Evolutionary conservation across 2,888 invertebrate species (phyloP).

Genomic region (Erebia epiphron): DNA sequence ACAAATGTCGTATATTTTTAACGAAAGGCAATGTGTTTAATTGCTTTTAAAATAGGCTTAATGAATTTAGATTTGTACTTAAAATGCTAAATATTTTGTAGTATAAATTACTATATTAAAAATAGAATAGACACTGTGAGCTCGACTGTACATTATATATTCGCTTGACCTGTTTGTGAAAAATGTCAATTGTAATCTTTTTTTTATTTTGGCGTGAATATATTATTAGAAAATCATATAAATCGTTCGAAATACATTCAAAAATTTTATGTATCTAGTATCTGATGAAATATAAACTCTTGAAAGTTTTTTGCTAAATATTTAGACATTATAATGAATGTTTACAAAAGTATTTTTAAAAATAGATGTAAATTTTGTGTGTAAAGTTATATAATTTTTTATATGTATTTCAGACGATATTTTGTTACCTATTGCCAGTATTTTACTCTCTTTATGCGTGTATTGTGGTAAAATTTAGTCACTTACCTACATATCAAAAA

Average conservation of each 20-base stretch:
- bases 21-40: conserved; percentile 52
- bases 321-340: conserved; percentile 23
- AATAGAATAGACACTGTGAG: conserved; percentile 50
- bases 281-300: neutral
- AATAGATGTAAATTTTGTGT: conserved; percentile 19
- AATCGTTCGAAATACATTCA: conserved; percentile 36
- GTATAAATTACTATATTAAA: conserved; percentile 29
- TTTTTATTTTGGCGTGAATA: conserved; percentile 28
- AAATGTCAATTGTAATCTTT: conserved; percentile 56
- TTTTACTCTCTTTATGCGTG: conserved; percentile 37
- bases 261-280: neutral
- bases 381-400: conserved; percentile 2
- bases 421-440: conserved; percentile 5
- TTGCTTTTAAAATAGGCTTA: conserved; percentile 60
- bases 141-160: conserved; percentile 57
- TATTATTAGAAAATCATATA: neutral
- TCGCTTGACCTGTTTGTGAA: conserved; percentile 37
- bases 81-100: conserved; percentile 41
- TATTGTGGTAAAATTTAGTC: conserved; percentile 44
- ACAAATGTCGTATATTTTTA: conserved; percentile 61
- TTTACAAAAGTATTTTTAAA: conserved; percentile 18
- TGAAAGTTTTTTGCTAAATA: conserved; percentile 13
- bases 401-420: conserved; percentile 29
- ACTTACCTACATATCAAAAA: conserved; percentile 69
- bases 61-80: conserved; percentile 50